phyloP scores from a whole-genome alignment of 2,888 invertebrate species.

The Diaperis boleti region DNA sequence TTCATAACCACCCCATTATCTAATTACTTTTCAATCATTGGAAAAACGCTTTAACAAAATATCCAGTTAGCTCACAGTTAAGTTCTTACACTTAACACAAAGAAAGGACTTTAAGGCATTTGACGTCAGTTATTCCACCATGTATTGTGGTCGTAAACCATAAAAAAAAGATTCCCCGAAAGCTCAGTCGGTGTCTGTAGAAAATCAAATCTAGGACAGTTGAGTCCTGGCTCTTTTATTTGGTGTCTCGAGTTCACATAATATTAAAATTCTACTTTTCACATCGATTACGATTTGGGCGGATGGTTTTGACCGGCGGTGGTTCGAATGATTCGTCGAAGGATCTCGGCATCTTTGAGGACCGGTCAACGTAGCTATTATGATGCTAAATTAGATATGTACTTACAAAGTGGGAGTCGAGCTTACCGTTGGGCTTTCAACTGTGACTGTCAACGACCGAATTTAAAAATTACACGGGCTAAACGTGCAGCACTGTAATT shows the following conservation, averaged over 20 bases:
- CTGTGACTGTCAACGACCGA: constrained; percentile 62
- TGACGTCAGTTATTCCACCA: too few relatives aligned
- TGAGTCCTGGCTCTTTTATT: constrained; percentile 30
- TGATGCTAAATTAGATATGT: constrained; percentile 48
- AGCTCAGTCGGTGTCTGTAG: background rate
- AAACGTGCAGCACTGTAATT: constrained; percentile 55
- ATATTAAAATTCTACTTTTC: constrained; percentile 61
- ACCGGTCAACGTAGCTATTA: constrained; percentile 49
- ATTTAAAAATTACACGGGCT: constrained; percentile 57
- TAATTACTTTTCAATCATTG: too few relatives aligned
- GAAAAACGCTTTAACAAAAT: too few relatives aligned
- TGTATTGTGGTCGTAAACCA: background rate
- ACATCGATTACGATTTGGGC: constrained; percentile 60
- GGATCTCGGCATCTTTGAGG: constrained; percentile 45
- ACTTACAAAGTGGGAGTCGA: constrained; percentile 48
- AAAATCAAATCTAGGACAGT: constrained; percentile 20
- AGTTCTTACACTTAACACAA: too few relatives aligned
- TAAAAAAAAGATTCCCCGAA: constrained; percentile 10
- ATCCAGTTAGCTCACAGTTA: too few relatives aligned
- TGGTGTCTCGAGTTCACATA: constrained; percentile 35
- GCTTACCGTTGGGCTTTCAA: constrained; percentile 51
- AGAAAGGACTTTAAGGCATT: too few relatives aligned
- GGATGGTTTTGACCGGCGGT: constrained; percentile 53
- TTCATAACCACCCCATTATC: too few relatives aligned
- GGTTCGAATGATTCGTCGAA: constrained; percentile 34